Conservation (phyloP, 2,113 vertebrate species). For the Gracilinanus agilis region DNA sequence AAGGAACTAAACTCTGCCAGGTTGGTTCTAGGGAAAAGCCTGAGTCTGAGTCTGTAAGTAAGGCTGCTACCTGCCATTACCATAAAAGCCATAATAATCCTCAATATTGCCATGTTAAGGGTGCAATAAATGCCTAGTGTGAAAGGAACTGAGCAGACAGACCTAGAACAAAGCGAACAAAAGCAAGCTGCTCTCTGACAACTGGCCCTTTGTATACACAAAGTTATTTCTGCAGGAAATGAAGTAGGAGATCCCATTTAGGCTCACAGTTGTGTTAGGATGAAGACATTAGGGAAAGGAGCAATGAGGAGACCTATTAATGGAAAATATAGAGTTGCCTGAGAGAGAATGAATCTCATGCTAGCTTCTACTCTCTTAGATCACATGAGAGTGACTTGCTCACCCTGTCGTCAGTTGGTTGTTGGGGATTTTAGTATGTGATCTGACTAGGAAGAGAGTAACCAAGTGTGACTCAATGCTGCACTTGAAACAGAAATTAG, state of each 20-base stretch:
- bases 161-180: conserved; percentile 31
- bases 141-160: conserved; percentile 67
- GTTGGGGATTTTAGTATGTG: neutral
- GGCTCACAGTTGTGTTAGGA: conserved; percentile 65
- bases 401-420: conserved; percentile 54
- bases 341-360: conserved; percentile 57
- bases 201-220: neutral
- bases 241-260: conserved; percentile 63
- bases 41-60: conserved; percentile 46
- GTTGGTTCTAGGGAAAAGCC: conserved; percentile 64
- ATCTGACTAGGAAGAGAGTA: neutral
- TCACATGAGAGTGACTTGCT: conserved; percentile 62
- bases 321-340: neutral
- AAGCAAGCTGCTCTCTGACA: neutral
- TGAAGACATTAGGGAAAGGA: conserved; percentile 60
- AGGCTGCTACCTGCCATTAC: conserved; percentile 77
- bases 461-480: conserved; percentile 59
- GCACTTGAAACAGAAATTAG: conserved; percentile 42
- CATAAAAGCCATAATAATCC: conserved; percentile 87
- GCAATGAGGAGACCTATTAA: conserved; percentile 49
- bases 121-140: conserved; percentile 75
- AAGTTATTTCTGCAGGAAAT: conserved; percentile 4
- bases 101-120: conserved; percentile 73
- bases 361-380: conserved; percentile 41
- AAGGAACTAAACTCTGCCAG: conserved; percentile 48